Conservation (phyloP, 2,113 vertebrate species). For the Podarcis cretensis region DNA sequence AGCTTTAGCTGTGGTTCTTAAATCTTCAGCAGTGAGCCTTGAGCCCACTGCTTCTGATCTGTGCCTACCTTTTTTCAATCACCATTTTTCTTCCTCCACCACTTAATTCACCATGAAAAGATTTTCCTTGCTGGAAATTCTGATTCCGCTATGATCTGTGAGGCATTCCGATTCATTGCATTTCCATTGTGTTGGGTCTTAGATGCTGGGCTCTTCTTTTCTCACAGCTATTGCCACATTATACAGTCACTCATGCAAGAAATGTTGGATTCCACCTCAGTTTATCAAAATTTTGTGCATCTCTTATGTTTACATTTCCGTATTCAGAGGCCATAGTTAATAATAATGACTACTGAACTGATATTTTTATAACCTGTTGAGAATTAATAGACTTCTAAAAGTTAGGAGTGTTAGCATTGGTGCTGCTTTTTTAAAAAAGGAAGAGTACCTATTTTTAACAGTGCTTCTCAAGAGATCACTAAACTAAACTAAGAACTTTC, state of each 20-base stretch:
- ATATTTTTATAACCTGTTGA: slow-evolving; percentile 67
- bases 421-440: slow-evolving; percentile 50
- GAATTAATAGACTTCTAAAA: slow-evolving; percentile 63
- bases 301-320: slow-evolving; percentile 80
- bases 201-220: slow-evolving; percentile 88
- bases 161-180: slow-evolving; percentile 98
- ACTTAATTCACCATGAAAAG: slow-evolving; percentile 99
- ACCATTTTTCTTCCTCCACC: slow-evolving; percentile 93
- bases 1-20: slow-evolving; percentile 97
- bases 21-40: slow-evolving; percentile 88
- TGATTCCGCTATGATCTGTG: slow-evolving; percentile 99
- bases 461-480: background rate
- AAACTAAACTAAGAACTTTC: background rate
- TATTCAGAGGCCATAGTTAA: slow-evolving; percentile 73
- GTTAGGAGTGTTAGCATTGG: slow-evolving; percentile 56
- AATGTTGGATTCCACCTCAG: slow-evolving; percentile 91
- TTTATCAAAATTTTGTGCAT: slow-evolving; percentile 85
- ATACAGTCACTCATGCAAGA: slow-evolving; percentile 94
- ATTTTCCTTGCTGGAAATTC: slow-evolving; percentile 99
- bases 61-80: slow-evolving; percentile 91
- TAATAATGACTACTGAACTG: slow-evolving; percentile 75
- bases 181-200: slow-evolving; percentile 96
- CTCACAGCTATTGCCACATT: slow-evolving; percentile 91
- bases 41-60: slow-evolving; percentile 90
- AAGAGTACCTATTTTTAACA: slow-evolving; percentile 27